Evolutionary conservation across 2,797 vertebrate species (phyloP), one percentile per base, ranked within the genome.

Genomic region (Acanthis flammea): DNA sequence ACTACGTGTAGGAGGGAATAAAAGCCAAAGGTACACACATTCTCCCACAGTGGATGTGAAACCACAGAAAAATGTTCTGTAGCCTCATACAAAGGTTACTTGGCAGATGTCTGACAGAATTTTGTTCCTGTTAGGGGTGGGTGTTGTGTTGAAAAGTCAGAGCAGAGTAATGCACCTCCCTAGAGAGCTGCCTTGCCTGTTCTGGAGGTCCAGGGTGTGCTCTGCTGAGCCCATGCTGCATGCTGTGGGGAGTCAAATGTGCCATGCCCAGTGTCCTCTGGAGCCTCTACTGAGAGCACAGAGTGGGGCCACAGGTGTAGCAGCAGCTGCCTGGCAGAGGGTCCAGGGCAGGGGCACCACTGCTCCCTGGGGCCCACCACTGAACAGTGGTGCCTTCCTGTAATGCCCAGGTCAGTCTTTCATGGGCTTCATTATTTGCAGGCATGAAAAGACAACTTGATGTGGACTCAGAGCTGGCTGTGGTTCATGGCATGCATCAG

Each of bases 291-390:
- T 33, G 44, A 62, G 21, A 27, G 9, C 21, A 54, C 10, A n/a
- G 35, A 4, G 18, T 0, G 13, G 53, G 28, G 10, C 9, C 27
- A 15, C 0, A 4, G 33, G 7, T 7, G 8, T 10, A 57, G 23
- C 0, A 1, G 21, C 30, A 77, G 27, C 58, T 63, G 3, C 19
- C n/a, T n/a, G 10, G 10, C 12, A 33, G 23, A 23, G 9, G 16
- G 14, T 3, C 6, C 23, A 33, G 42, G 58, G n/a, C 47, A 73
- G 39, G 22, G 10, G 5, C 25, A 30, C 7, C 22, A 9, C 23
- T 65, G 27, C 11, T 48, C 30, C 70, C 47, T 68, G 22, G 35
- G 58, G 8, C n/a, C 21, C 33, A 27, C 10, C 53, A 42, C 0
- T 12, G 22, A 58, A 13, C 7, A 37, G 42, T 44, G 16, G 23